Conservation (phyloP, 1,140 invertebrate species). For the Drosophila virilis region DNA sequence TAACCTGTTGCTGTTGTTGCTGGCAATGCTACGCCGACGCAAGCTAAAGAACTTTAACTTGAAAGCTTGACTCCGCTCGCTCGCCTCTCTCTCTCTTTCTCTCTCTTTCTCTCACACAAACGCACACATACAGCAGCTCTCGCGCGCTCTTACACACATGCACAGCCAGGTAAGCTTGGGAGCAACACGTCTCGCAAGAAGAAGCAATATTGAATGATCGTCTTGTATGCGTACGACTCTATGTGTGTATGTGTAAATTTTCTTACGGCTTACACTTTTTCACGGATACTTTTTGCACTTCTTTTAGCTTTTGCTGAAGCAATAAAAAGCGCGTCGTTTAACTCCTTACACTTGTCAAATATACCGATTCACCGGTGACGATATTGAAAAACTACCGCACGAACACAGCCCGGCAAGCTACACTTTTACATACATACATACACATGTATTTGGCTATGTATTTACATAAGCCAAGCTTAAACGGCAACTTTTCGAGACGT, state of each 20-base stretch:
- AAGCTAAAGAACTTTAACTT: conserved; percentile 70
- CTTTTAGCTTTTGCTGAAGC: conserved; percentile 11
- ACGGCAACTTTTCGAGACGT: not conserved
- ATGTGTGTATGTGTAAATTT: conserved; percentile 26
- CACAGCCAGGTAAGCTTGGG: conserved; percentile 67
- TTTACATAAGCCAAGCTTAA: conserved; percentile 35
- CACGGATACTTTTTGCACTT: conserved; percentile 35
- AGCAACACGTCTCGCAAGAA: conserved; percentile 49
- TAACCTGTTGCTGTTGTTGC: conserved; percentile 53
- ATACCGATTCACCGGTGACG: conserved; percentile 8
- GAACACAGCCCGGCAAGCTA: conserved; percentile 23
- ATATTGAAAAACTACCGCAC: not conserved
- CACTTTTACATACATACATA: conserved; percentile 6
- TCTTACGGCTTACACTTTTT: conserved; percentile 30
- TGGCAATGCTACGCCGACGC: conserved; percentile 55
- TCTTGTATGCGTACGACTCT: conserved; percentile 37
- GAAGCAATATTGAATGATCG: conserved; percentile 74
- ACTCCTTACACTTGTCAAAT: conserved; percentile 4
- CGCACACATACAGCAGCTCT: conserved; percentile 13
- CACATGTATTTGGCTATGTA: not conserved
- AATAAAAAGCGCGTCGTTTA: conserved; percentile 21
- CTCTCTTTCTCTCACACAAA: conserved; percentile 41
- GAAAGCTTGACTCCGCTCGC: conserved; percentile 55
- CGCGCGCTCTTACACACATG: conserved; percentile 34
- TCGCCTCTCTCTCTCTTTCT: not conserved